Percentiles rank a stretch among this genome's conserved stretches.
Conservation (phyloP, 2,797 vertebrate species). For the Molossus molossus region DNA sequence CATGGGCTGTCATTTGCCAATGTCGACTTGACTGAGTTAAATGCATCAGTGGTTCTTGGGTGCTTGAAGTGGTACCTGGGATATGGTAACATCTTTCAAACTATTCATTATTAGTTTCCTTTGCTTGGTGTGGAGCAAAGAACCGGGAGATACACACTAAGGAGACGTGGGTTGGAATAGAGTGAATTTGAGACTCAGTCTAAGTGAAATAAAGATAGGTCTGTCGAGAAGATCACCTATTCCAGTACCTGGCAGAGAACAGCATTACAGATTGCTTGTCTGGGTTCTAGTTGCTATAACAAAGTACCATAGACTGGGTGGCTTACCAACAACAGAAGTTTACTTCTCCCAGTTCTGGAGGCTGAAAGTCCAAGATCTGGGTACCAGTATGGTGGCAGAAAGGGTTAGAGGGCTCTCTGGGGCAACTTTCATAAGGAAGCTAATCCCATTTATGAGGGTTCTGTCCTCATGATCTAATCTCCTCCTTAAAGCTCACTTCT, state of each 20-base stretch:
- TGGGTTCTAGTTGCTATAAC: not conserved
- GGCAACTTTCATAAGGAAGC: not conserved
- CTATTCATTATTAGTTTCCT: not conserved
- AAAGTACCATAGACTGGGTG: not conserved
- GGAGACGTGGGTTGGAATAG: not conserved
- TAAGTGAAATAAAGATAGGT: not conserved
- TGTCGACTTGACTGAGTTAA: not conserved
- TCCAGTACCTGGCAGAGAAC: not conserved
- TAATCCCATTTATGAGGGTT: not conserved
- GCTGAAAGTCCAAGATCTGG: not conserved
- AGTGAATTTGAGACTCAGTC: not conserved
- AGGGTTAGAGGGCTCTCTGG: not conserved
- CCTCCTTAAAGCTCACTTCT: not conserved
- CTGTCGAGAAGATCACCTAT: not conserved
- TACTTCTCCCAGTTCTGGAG: not conserved
- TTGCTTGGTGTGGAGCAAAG: not conserved
- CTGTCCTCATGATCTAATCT: not conserved
- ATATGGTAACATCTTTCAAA: not conserved
- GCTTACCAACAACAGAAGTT: not conserved
- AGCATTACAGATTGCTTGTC: not conserved
- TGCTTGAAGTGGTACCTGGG: not conserved
- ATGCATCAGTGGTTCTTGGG: not conserved
- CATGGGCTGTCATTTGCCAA: not conserved
- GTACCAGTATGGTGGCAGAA: not conserved
- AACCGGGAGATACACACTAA: not conserved